Evolutionary conservation across 2,797 vertebrate genomes (phyloP).

Genomic region (Tenualosa ilisha): DNA sequence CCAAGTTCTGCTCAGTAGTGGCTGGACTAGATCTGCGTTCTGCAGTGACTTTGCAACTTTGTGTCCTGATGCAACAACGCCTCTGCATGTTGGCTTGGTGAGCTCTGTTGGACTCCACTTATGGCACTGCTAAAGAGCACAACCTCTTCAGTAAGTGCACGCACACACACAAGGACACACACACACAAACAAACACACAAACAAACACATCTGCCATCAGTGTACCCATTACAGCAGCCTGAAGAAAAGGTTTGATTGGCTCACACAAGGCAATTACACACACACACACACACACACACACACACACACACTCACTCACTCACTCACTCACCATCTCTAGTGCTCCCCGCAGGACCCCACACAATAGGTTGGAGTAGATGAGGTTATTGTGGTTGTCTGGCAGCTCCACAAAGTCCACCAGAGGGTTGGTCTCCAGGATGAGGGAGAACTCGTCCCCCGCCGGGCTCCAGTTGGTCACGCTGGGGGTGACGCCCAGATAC

Average conservation of each 20-base stretch:
- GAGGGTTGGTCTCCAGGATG: constrained; percentile 94
- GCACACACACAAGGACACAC: not conserved
- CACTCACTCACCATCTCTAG: constrained; percentile 90
- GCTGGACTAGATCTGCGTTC: too few species aligned
- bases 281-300: not conserved
- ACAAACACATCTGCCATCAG: constrained; percentile 76
- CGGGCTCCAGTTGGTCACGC: constrained; percentile 98
- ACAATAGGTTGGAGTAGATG: constrained; percentile 94
- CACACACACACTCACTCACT: not conserved
- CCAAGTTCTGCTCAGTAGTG: not conserved
- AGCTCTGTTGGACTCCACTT: not conserved
- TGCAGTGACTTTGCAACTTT: not conserved
- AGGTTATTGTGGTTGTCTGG: constrained; percentile 95
- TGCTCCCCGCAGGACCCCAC: constrained; percentile 92
- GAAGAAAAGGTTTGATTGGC: too few species aligned
- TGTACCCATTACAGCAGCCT: too few species aligned
- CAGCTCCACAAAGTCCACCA: constrained; percentile 98
- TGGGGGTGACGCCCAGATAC: constrained; percentile 96
- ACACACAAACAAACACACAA: not conserved
- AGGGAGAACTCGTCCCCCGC: constrained; percentile 98
- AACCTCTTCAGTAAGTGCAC: not conserved
- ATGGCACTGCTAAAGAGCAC: not conserved
- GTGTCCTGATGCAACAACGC: not conserved
- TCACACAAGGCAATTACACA: not conserved
- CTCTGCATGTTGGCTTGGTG: too few species aligned